Evolutionary conservation across 2,113 vertebrate species (phyloP), one percentile per base, ranked within the genome.

Genomic region (Drymodes brunneopygia): DNA sequence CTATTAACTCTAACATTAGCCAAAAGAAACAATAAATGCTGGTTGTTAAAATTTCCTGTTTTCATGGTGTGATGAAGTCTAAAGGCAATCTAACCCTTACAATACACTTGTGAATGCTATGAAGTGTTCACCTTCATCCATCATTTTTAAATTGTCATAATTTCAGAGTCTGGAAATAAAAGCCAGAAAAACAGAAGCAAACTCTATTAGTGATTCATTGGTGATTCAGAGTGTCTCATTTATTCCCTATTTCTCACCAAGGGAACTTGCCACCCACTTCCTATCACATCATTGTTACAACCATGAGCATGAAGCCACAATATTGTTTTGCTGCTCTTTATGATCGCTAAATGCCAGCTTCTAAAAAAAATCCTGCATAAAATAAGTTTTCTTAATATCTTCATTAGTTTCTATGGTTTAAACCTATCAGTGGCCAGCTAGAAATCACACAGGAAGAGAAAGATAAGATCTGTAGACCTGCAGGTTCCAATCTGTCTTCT

Each of bases 231-330:
- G 51, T 96, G 93, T 97, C 86, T 96, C 81, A 58, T 92, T 97
- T 96, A 93, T 91, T 81, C 65, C 80, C 71, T 79, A 36, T 80
- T 91, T 96, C 97, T 98, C 97, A 80, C 95, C 96, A 97, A 96
- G 95, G 95, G 86, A 98, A 97, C 97, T 65, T 64, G 86, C 90
- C 96, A 96, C 93, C 84, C 92, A 97, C 97, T 98, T 98, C 97
- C 98, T 98, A 95, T 97, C 97, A 81, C 97, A 97, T 84, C 71
- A 66, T 19, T 5, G 2, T 90, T 96, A 91, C 96, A 88, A 93
- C 86, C 95, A 96, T 94, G 86, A 96, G 77, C 47, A 62, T 81
- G 61, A 91, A 98, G 87, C 96, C 97, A 74, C 97, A 98, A 45
- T 65, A 91, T 83, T 84, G 82, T 74, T 97, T 94, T 96, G 95